Evolutionary conservation across 2,888 invertebrate species (phyloP).

Genomic region (Leptinotarsa tumamoca): DNA sequence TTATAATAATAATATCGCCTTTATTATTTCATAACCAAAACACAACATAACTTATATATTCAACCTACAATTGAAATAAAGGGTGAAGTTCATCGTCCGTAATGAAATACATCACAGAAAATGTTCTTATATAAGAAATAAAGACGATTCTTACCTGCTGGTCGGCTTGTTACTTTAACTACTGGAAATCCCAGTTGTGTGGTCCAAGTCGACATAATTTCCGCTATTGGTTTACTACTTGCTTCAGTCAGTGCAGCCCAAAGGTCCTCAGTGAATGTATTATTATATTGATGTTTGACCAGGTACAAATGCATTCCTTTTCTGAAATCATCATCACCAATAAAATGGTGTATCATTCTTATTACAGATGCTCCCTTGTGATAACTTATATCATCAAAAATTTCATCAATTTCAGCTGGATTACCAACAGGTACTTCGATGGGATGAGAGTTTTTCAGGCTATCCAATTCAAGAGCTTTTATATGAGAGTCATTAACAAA

Average conservation of each 20-base stretch:
- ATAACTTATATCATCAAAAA: conserved; percentile 97
- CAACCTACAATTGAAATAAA: too few species aligned
- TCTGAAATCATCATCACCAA: conserved; percentile 92
- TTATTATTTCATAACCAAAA: too few species aligned
- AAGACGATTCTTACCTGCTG: conserved; percentile 37
- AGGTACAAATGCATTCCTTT: conserved; percentile 94
- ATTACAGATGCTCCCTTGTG: conserved; percentile 96
- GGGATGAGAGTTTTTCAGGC: conserved; percentile 92
- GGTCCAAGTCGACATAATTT: conserved; percentile 97
- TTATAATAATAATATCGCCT: too few species aligned
- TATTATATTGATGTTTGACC: conserved; percentile 87
- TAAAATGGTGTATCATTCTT: conserved; percentile 92
- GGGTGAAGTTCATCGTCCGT: too few species aligned
- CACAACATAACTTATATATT: too few species aligned
- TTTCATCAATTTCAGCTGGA: conserved; percentile 96
- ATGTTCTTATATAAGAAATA: neutral
- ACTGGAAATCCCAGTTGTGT: conserved; percentile 98
- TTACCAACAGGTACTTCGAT: conserved; percentile 96
- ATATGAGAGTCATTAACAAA: conserved; percentile 92
- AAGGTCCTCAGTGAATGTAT: conserved; percentile 93
- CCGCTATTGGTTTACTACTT: conserved; percentile 88
- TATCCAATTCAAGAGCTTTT: conserved; percentile 87
- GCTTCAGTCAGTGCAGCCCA: conserved; percentile 92
- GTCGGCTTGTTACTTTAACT: conserved; percentile 69
- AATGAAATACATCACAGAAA: too few species aligned